Conservation (phyloP, 1,140 invertebrate genomes). For the Hyphantria cunea region DNA sequence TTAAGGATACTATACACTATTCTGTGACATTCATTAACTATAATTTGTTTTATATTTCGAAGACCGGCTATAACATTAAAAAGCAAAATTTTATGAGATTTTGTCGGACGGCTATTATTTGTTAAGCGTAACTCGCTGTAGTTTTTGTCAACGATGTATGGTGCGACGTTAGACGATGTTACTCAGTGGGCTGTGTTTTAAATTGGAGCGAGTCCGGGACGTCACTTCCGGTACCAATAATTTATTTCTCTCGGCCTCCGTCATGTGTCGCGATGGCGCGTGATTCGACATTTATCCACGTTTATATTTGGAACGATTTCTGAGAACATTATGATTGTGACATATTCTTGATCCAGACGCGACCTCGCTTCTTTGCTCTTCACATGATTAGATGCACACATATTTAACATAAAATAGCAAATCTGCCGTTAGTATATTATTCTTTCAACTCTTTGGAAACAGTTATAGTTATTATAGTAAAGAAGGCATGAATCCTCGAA, state of each 20-base stretch:
- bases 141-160: slow-evolving; percentile 33
- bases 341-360: slow-evolving; percentile 50
- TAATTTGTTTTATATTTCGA: slow-evolving; percentile 31
- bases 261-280: slow-evolving; percentile 67
- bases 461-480: not conserved
- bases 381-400: slow-evolving; percentile 19
- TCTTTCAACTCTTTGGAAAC: not conserved
- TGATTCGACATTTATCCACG: slow-evolving; percentile 72
- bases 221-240: slow-evolving; percentile 79
- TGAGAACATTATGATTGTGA: slow-evolving; percentile 72
- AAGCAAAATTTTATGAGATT: slow-evolving; percentile 42
- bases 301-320: slow-evolving; percentile 73
- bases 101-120: slow-evolving; percentile 33
- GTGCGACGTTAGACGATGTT: slow-evolving; percentile 41
- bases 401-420: slow-evolving; percentile 7
- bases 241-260: slow-evolving; percentile 74
- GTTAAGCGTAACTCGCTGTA: slow-evolving; percentile 9
- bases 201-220: slow-evolving; percentile 70
- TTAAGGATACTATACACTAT: slow-evolving; percentile 49
- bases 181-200: slow-evolving; percentile 61
- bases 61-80: slow-evolving; percentile 31
- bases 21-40: slow-evolving; percentile 47
- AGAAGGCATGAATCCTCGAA: not conserved
- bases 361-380: slow-evolving; percentile 25
- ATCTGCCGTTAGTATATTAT: slow-evolving; percentile 1